Percentiles rank a stretch among this genome's conserved stretches.
Conservation (phyloP, 1,140 invertebrate species). For the Temnothorax nylanderi region DNA sequence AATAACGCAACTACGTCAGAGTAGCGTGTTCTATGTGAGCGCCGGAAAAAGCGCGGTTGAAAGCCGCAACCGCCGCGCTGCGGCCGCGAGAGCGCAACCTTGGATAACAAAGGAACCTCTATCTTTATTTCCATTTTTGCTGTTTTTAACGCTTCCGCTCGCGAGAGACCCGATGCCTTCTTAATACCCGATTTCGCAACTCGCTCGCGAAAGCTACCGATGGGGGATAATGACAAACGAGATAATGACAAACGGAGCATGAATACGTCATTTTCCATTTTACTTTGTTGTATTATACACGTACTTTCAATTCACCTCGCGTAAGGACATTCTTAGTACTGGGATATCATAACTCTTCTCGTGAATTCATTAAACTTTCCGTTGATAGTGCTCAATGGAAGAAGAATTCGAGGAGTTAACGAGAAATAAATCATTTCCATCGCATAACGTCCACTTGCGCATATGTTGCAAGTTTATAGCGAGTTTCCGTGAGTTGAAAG, state of each 20-base stretch:
- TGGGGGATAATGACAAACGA: neutral
- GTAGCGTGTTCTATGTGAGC: conserved; percentile 7
- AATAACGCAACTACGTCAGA: conserved; percentile 65
- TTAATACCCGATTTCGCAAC: conserved; percentile 27
- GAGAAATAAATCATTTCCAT: conserved; percentile 2
- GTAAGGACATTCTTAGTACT: neutral
- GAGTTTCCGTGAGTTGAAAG: conserved; percentile 11
- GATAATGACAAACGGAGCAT: neutral
- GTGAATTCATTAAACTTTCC: neutral
- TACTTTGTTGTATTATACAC: neutral
- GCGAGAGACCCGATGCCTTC: neutral
- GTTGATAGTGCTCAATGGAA: neutral
- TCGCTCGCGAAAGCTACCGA: neutral
- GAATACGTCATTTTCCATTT: neutral
- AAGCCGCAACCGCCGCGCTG: neutral
- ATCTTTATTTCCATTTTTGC: conserved; percentile 37
- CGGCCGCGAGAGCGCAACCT: conserved; percentile 32
- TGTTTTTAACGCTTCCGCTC: conserved; percentile 20
- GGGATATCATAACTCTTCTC: neutral
- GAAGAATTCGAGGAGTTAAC: neutral
- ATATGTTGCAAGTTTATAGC: neutral
- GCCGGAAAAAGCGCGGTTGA: conserved; percentile 46
- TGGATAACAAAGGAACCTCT: conserved; percentile 63
- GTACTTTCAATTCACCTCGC: neutral
- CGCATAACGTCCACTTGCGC: neutral